A percentile compares a stretch with the other conserved stretches of the same genome.
Evolutionary conservation across 92 coral and sea anemone species (phyloP).

Genomic region (Zoanthus gigantus): DNA sequence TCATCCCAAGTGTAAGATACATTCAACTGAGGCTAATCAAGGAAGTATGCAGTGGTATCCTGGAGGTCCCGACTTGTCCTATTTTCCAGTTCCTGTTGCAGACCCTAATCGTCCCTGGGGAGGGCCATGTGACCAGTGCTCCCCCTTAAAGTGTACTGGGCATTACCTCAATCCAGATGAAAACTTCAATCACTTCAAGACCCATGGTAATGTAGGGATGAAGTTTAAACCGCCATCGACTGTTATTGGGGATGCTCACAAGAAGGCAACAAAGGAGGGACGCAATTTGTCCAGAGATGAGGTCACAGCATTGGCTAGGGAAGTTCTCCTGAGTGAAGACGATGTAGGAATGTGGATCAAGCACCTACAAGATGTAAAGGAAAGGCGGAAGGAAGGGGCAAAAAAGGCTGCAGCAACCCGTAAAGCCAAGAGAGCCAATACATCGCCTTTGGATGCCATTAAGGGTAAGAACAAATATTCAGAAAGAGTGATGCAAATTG

Average conservation of each 20-base stretch:
- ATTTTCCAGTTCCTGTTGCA: slow-evolving; percentile 54
- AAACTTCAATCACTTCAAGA: neutral
- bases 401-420: slow-evolving; percentile 52
- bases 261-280: slow-evolving; percentile 5
- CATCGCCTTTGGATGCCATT: slow-evolving; percentile 4
- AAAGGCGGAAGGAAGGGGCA: slow-evolving; percentile 49
- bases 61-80: slow-evolving; percentile 53
- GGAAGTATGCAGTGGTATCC: slow-evolving; percentile 48
- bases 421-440: neutral
- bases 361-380: slow-evolving; percentile 46
- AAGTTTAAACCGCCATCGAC: slow-evolving; percentile 23
- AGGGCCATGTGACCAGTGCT: slow-evolving; percentile 21
- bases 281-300: slow-evolving; percentile 33
- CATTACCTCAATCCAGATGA: slow-evolving; percentile 38
- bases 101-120: slow-evolving; percentile 29
- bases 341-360: slow-evolving; percentile 55
- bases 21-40: neutral
- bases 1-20: slow-evolving; percentile 54
- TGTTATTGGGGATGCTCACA: neutral
- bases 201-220: slow-evolving; percentile 27
- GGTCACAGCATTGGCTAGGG: slow-evolving; percentile 32
- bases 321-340: slow-evolving; percentile 32
- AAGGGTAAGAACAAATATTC: slow-evolving; percentile 6
- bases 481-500: slow-evolving; percentile 9
- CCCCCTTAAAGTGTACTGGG: slow-evolving; percentile 27